Percentiles rank a stretch among this genome's conserved stretches.
phyloP scores from a whole-genome alignment of 1,140 invertebrate genomes.

The Sitobion miscanthi region DNA sequence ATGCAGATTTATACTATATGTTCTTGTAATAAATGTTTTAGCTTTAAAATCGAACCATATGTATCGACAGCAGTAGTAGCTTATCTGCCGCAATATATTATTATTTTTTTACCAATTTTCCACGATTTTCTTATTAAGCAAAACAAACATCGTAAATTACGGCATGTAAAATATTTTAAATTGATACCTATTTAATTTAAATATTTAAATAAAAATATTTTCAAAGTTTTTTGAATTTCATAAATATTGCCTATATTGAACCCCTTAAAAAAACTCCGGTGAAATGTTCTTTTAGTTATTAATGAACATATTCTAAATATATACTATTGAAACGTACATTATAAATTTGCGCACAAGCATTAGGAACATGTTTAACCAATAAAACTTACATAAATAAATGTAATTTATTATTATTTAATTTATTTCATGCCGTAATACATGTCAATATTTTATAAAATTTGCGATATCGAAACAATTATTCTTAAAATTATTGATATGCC shows the following conservation, averaged over 20 bases:
- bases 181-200: too few relatives aligned
- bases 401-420: not conserved
- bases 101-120: too few relatives aligned
- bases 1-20: too few relatives aligned
- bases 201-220: too few relatives aligned
- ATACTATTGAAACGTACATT: not conserved
- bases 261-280: not conserved
- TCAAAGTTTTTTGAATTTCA: too few relatives aligned
- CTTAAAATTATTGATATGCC: not conserved
- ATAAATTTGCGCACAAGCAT: not conserved
- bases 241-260: not conserved
- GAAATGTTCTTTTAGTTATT: not conserved
- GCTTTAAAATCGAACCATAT: too few relatives aligned
- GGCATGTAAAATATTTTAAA: not conserved
- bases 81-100: too few relatives aligned
- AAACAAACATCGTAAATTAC: too few relatives aligned
- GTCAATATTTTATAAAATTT: not conserved
- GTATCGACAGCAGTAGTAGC: too few relatives aligned
- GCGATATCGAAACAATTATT: not conserved
- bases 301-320: not conserved
- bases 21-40: too few relatives aligned
- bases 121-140: too few relatives aligned
- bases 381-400: not conserved
- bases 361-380: not conserved
- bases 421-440: not conserved